Conservation (phyloP, 2,113 vertebrate species). For the Vidua chalybeata region DNA sequence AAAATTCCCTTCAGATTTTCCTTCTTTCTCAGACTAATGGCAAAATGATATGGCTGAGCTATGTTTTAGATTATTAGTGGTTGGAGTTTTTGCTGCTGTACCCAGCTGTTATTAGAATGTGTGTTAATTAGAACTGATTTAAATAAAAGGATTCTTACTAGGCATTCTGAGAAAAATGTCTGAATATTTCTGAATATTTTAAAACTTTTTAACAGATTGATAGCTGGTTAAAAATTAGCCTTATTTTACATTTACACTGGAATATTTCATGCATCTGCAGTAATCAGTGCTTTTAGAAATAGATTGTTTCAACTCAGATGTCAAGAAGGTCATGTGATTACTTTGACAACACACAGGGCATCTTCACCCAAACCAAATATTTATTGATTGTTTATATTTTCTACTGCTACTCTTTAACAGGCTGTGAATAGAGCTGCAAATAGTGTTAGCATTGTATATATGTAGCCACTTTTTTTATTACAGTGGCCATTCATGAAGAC, state of each 20-base stretch:
- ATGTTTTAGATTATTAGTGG: neutral
- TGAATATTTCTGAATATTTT: neutral
- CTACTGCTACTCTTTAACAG: neutral
- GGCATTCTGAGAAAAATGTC: neutral
- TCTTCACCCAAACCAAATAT: neutral
- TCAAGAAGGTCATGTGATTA: neutral
- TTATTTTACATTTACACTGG: neutral
- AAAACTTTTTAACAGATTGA: neutral
- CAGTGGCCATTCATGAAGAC: neutral
- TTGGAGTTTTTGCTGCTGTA: neutral
- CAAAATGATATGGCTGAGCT: neutral
- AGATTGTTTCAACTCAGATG: neutral
- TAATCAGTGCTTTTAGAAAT: neutral
- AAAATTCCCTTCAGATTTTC: neutral
- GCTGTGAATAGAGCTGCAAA: neutral
- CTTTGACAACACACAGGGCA: neutral
- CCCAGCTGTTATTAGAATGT: neutral
- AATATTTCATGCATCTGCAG: neutral
- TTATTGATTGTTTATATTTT: neutral
- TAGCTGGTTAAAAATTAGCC: neutral
- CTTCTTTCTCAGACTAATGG: neutral
- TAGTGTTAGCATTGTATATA: neutral
- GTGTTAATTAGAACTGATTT: conserved; percentile 8
- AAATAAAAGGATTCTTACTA: neutral
- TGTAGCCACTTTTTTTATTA: neutral